Evolutionary conservation across 2,888 invertebrate genomes (phyloP).

Genomic region (Polyommatus iphigenia): DNA sequence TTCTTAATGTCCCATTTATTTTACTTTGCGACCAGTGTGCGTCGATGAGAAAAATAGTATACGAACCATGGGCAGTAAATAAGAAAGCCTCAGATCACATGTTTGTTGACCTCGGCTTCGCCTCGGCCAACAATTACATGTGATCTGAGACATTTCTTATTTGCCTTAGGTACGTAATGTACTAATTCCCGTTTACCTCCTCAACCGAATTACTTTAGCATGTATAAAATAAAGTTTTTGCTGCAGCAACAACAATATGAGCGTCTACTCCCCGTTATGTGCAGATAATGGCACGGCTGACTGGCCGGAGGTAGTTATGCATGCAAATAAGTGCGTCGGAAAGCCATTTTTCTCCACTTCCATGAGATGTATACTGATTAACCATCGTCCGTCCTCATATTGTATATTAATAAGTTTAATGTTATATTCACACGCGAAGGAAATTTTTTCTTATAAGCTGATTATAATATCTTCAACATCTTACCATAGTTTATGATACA

Average conservation of each 20-base stretch:
- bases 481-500: background rate
- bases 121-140: too few relatives aligned
- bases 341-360: conserved; percentile 42
- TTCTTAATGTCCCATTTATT: too few relatives aligned
- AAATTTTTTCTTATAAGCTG: background rate
- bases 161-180: too few relatives aligned
- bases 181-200: too few relatives aligned
- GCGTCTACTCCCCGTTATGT: background rate
- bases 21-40: too few relatives aligned
- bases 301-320: conserved; percentile 40
- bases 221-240: conserved; percentile 1
- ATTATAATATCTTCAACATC: conserved; percentile 2
- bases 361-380: conserved; percentile 38
- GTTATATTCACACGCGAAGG: conserved; percentile 21
- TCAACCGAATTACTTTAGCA: too few relatives aligned
- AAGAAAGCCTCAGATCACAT: too few relatives aligned
- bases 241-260: background rate
- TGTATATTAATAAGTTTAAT: conserved; percentile 28
- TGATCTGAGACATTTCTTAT: too few relatives aligned
- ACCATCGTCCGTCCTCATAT: conserved; percentile 28
- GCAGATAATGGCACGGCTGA: conserved; percentile 34
- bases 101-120: too few relatives aligned
- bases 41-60: too few relatives aligned
- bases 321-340: conserved; percentile 43
- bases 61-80: too few relatives aligned